Base-by-base conservation (phyloP, 2,113 vertebrate genomes). In the Lasiurus cinereus region DNA sequence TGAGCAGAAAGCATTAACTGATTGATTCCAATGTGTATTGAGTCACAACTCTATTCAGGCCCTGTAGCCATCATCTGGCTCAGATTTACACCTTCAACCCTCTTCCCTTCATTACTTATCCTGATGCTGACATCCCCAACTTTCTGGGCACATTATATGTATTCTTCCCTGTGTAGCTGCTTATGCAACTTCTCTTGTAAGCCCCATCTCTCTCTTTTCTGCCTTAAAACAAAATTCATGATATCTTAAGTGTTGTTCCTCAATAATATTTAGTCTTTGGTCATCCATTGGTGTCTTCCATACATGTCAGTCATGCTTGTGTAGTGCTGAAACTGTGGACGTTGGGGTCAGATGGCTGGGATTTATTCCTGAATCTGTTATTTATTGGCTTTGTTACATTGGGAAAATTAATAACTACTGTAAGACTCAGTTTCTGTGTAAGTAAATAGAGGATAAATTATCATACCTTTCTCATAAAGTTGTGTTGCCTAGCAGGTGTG, bases 141-240 rank as follows among this genome's bases (percentile, higher is more conserved):
- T 14, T 67, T 78, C 29, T 13, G 54, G 74, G 67, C 18, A 66
- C 5, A 8, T 78, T 33, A 27, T 18, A 8, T 48, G 69, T 6
- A 48, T 69, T 93, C 67, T 33, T 82, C 36, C 16, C 27, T 78
- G 5, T 67, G n/a, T 14, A 12, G 52, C 12, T 62, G 31, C n/a
- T 21, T 69, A 27, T 66, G 31, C 7, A 27, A 9, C 69, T 79
- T 96, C 54, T 94, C 39, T 74, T 62, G 5, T 6, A 86, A 91
- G 22, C 6, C 31, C 36, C 16, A 33, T 31, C 39, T 83, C 4
- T 88, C 22, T 94, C 46, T 21, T 73, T 94, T 18, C 21, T 67
- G 18, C 15, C 85, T 64, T 78, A 50, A 94, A 90, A 66, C 43
- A 90, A 80, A 92, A 78, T 91, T 79, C 29, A 19, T 31, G 67